phyloP scores from a whole-genome alignment of 2,888 invertebrate species.

The Atethmia centrago region DNA sequence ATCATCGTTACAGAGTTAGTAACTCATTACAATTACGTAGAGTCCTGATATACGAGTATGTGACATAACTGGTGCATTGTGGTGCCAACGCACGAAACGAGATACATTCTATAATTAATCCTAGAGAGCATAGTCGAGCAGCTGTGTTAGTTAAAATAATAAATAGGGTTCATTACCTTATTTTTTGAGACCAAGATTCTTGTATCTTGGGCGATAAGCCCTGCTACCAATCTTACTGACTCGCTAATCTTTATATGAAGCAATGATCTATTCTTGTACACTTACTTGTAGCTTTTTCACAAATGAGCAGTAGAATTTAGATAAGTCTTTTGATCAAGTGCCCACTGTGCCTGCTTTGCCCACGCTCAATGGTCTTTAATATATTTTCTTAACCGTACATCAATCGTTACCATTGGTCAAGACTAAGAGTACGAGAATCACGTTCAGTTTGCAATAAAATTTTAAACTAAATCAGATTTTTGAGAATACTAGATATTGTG shows the following conservation, averaged over 20 bases:
- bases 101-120: conserved; percentile 12
- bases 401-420: conserved; percentile 4
- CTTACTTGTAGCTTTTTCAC: not conserved
- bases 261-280: not conserved
- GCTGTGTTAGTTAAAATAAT: not conserved
- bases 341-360: not conserved
- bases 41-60: conserved; percentile 47
- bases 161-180: not conserved
- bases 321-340: conserved; percentile 6
- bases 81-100: conserved; percentile 50
- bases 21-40: conserved; percentile 29
- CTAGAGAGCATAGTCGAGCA: not conserved
- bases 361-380: too few relatives aligned
- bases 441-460: not conserved
- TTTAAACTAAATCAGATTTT: conserved; percentile 9
- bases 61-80: conserved; percentile 39
- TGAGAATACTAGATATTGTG: not conserved
- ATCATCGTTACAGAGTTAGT: conserved; percentile 28
- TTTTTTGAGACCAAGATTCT: not conserved
- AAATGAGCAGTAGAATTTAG: not conserved
- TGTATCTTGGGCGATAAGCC: not conserved
- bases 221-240: not conserved
- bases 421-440: conserved; percentile 1
- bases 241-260: not conserved
- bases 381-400: too few relatives aligned